A percentile compares a stretch with the other conserved stretches of the same genome.
Evolutionary conservation across 2,888 invertebrate species (phyloP).

Genomic region (Leptinotarsa haldemani): DNA sequence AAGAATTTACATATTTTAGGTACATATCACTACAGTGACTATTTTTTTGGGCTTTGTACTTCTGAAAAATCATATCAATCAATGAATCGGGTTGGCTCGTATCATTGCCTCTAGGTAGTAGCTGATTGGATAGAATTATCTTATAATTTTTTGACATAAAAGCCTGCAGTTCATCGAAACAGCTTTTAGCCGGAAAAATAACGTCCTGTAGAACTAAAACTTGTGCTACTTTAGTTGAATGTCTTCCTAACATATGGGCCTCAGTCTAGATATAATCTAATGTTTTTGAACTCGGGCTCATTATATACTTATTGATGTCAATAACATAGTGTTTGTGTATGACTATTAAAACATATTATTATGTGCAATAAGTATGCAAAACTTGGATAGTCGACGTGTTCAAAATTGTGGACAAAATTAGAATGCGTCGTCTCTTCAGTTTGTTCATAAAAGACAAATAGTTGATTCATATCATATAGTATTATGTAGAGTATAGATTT

Average conservation of each 20-base stretch:
- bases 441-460: constrained; percentile 62
- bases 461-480: constrained; percentile 65
- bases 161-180: constrained; percentile 12
- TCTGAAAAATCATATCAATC: constrained; percentile 34
- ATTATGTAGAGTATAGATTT: constrained; percentile 60
- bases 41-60: constrained; percentile 50
- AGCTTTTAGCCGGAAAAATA: constrained; percentile 23
- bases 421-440: constrained; percentile 29
- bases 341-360: constrained; percentile 29
- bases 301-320: constrained; percentile 52
- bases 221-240: constrained; percentile 59
- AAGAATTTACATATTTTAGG: constrained; percentile 56
- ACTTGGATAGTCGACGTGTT: constrained; percentile 25
- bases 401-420: constrained; percentile 1
- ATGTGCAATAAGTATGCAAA: constrained; percentile 27
- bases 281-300: constrained; percentile 46
- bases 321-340: constrained; percentile 53
- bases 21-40: constrained; percentile 55
- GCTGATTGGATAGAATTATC: background rate
- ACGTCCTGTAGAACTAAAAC: constrained; percentile 25
- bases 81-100: background rate
- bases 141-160: background rate
- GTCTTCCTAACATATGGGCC: constrained; percentile 62
- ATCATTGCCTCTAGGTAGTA: background rate
- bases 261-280: constrained; percentile 54